These are phyloP conservation scores for Lamprotornis superbus DNA, from an alignment of 2,113 vertebrate genomes.

Conservation along the genomic window DNA sequence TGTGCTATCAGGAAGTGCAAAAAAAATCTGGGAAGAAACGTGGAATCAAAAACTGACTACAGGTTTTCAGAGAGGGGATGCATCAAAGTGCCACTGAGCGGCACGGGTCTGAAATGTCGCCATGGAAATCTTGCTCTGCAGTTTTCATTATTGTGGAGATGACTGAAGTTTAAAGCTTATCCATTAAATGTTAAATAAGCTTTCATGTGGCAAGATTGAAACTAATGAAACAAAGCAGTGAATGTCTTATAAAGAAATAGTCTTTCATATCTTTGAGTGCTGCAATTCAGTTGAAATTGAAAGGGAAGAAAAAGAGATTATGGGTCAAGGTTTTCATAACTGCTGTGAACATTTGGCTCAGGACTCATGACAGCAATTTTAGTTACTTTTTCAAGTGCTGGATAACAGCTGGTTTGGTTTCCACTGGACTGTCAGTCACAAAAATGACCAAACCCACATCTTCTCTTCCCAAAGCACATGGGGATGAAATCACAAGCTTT, in stretches of 20 bases:
- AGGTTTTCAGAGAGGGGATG: background rate
- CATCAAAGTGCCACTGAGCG: background rate
- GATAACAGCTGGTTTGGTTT: background rate
- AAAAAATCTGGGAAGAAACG: background rate
- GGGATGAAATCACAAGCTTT: background rate
- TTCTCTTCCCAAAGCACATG: background rate
- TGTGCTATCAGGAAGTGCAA: background rate
- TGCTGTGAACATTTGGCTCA: background rate
- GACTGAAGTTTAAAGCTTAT: slow-evolving; percentile 42
- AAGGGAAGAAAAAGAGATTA: background rate
- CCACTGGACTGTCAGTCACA: background rate
- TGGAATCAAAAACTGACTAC: background rate
- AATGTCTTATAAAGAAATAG: background rate
- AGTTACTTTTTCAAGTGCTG: background rate
- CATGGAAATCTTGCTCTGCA: slow-evolving; percentile 18
- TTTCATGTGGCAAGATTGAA: slow-evolving; percentile 30
- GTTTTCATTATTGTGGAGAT: slow-evolving; percentile 23
- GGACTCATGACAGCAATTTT: background rate
- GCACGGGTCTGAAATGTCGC: background rate
- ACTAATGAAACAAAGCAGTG: slow-evolving; percentile 20
- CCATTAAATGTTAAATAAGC: slow-evolving; percentile 44
- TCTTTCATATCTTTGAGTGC: background rate
- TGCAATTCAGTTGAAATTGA: background rate
- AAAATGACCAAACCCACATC: background rate
- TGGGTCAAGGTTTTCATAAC: background rate